These are phyloP conservation scores for Tragelaphus imberbis DNA, from an alignment of 2,113 vertebrate species.

Conservation along the genomic window DNA sequence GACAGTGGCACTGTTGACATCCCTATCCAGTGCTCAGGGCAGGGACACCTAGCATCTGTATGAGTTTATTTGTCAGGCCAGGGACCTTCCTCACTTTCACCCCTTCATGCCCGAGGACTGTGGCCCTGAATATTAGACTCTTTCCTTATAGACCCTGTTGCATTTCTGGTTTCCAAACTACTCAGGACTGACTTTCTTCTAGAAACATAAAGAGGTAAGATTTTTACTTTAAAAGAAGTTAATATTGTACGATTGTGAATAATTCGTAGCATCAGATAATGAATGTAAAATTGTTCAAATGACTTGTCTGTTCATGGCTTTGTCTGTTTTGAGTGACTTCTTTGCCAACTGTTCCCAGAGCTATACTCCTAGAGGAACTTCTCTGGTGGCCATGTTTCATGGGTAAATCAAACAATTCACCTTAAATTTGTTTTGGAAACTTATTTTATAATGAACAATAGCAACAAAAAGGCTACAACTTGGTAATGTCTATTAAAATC, in stretches of 20 bases:
- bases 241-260: not conserved
- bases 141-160: not conserved
- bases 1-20: not conserved
- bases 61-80: not conserved
- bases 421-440: conserved; percentile 9
- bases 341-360: not conserved
- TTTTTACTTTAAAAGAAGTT: conserved; percentile 18
- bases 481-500: conserved; percentile 16
- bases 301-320: not conserved
- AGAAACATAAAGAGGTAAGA: not conserved
- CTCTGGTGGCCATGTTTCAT: conserved; percentile 22
- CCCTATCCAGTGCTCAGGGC: not conserved
- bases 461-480: conserved; percentile 7
- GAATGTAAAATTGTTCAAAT: conserved; percentile 20
- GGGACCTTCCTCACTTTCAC: not conserved
- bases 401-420: conserved; percentile 9
- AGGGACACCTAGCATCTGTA: not conserved
- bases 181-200: not conserved
- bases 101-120: not conserved
- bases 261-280: conserved; percentile 17
- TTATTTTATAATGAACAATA: conserved; percentile 17
- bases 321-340: not conserved
- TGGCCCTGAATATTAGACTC: not conserved
- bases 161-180: conserved; percentile 14
- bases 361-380: not conserved